Evolutionary conservation across 1,140 invertebrate species (phyloP).

Genomic region (Agrilus planipennis): DNA sequence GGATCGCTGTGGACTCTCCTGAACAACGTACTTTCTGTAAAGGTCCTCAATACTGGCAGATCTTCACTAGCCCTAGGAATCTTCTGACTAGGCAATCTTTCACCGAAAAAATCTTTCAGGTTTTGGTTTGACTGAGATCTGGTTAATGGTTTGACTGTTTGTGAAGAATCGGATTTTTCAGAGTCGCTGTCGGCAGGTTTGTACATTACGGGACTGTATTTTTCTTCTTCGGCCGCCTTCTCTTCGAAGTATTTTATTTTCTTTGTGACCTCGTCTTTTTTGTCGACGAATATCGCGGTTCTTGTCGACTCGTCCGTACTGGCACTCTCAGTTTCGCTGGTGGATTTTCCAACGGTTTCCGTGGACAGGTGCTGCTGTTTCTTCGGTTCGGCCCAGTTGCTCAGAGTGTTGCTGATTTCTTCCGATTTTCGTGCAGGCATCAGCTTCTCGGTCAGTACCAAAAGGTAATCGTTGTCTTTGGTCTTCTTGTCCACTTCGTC

Average conservation of each 20-base stretch:
- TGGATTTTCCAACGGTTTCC: conserved; percentile 28
- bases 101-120: conserved; percentile 67
- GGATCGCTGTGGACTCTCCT: conserved; percentile 64
- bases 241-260: conserved; percentile 70
- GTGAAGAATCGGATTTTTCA: too few species aligned
- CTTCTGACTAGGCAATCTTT: conserved; percentile 26
- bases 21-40: conserved; percentile 39
- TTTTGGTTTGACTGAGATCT: conserved; percentile 53
- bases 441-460: conserved; percentile 37
- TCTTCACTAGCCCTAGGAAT: conserved; percentile 11
- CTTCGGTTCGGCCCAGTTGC: conserved; percentile 36
- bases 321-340: conserved; percentile 52
- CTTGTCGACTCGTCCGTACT: conserved; percentile 55
- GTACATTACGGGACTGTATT: conserved; percentile 38
- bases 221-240: conserved; percentile 39
- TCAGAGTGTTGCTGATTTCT: conserved; percentile 36
- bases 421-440: conserved; percentile 24
- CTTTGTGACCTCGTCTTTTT: conserved; percentile 47
- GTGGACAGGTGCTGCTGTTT: conserved; percentile 19
- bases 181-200: conserved; percentile 36
- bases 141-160: background rate
- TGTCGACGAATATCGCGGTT: conserved; percentile 46
- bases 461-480: conserved; percentile 36
- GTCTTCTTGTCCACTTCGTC: conserved; percentile 21
- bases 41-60: conserved; percentile 50